A percentile compares a stretch with the other conserved stretches of the same genome.
phyloP scores from a whole-genome alignment of 2,888 invertebrate species.

The Arctia plantaginis region DNA sequence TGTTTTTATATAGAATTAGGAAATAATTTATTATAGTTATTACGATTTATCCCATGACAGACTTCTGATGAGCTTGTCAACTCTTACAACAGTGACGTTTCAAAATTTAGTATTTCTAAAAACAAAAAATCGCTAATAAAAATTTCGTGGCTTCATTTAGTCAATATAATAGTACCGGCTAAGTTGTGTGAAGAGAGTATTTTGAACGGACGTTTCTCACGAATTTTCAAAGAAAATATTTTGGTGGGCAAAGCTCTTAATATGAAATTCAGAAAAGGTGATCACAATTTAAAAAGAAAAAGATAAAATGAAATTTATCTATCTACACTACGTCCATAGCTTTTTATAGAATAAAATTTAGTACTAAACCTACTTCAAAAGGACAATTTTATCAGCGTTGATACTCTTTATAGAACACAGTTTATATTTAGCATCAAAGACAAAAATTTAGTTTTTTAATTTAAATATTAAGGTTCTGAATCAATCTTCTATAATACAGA shows the following conservation, averaged over 20 bases:
- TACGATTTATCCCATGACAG: constrained; percentile 19
- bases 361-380: not conserved
- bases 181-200: not conserved
- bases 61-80: constrained; percentile 20
- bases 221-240: not conserved
- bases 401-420: not conserved
- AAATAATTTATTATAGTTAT: not conserved
- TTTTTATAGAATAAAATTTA: not conserved
- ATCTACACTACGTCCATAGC: not conserved
- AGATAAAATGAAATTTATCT: not conserved
- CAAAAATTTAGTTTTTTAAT: not conserved
- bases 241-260: not conserved
- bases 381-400: not conserved
- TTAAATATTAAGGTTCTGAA: not conserved
- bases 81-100: not conserved
- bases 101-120: not conserved
- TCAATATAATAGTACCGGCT: not conserved
- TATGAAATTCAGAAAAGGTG: not conserved
- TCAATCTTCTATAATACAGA: not conserved
- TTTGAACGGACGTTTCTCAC: not conserved
- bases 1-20: constrained; percentile 10
- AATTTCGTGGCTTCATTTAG: not conserved
- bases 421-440: not conserved
- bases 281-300: not conserved
- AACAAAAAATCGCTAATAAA: not conserved